Evolutionary conservation across 2,113 vertebrate genomes (phyloP).

Genomic region (Albula goreensis): DNA sequence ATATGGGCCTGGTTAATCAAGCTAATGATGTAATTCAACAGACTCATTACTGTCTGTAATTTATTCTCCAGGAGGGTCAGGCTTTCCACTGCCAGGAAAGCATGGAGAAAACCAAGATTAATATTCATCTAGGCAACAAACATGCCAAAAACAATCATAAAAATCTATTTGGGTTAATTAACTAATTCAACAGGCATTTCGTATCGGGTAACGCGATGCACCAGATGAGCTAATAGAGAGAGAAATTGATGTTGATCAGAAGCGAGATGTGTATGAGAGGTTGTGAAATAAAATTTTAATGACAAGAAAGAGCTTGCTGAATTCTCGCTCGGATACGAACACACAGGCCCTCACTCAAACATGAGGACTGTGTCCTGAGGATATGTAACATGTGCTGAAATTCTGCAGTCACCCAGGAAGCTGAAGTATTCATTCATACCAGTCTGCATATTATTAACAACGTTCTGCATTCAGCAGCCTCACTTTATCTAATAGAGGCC

Average conservation of each 20-base stretch:
- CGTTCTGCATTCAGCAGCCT: neutral
- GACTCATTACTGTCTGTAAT: conserved; percentile 49
- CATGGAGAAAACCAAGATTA: conserved; percentile 41
- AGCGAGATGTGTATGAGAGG: neutral
- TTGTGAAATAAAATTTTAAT: neutral
- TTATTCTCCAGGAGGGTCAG: conserved; percentile 39
- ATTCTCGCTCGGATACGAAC: neutral
- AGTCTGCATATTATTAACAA: neutral
- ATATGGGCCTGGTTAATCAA: conserved; percentile 63
- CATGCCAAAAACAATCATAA: conserved; percentile 34
- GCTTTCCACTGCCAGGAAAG: conserved; percentile 30
- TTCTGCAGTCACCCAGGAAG: neutral
- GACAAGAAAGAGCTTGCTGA: neutral
- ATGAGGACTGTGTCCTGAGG: neutral
- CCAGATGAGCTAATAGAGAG: neutral
- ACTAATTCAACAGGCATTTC: conserved; percentile 51
- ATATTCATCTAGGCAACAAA: conserved; percentile 32
- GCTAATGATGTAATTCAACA: conserved; percentile 53
- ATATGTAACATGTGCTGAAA: neutral
- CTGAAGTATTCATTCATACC: neutral
- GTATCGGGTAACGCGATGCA: neutral
- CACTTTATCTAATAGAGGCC: neutral
- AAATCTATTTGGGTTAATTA: conserved; percentile 44
- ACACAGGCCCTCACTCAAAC: neutral
- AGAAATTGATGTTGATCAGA: neutral